phyloP scores from a whole-genome alignment of 2,797 vertebrate genomes.

The Spea hammondii region DNA sequence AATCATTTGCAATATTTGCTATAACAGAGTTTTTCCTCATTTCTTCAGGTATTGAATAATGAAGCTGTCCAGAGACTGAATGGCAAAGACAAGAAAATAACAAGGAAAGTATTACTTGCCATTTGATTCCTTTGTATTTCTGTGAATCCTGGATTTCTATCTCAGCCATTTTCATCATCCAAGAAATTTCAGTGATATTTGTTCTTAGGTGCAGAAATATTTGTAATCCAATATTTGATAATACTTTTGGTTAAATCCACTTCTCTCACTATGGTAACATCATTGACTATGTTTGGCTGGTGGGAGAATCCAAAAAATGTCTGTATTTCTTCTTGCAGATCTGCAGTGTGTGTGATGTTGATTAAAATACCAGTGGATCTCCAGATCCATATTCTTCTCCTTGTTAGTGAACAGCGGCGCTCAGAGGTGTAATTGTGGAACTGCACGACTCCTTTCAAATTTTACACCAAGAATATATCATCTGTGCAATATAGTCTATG shows the following conservation, averaged over 20 bases:
- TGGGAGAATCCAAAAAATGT: conserved; percentile 34
- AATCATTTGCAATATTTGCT: conserved; percentile 46
- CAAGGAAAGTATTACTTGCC: conserved; percentile 38
- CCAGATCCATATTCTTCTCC: conserved; percentile 9
- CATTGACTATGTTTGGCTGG: background rate
- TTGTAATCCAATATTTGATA: background rate
- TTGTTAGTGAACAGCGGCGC: conserved; percentile 38
- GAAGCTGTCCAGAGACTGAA: conserved; percentile 60
- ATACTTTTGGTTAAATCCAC: background rate
- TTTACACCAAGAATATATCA: background rate
- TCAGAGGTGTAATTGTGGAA: conserved; percentile 19
- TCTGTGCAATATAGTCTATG: too few relatives aligned
- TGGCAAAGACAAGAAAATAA: conserved; percentile 62
- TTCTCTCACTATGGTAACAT: background rate
- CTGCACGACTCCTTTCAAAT: background rate
- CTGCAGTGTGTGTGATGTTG: conserved; percentile 22
- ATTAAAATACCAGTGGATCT: conserved; percentile 15
- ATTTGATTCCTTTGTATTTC: conserved; percentile 19
- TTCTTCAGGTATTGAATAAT: conserved; percentile 49
- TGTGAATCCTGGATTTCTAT: conserved; percentile 19
- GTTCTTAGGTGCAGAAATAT: background rate
- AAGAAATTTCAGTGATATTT: too few relatives aligned
- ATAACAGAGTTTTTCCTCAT: conserved; percentile 37
- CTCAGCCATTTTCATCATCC: background rate
- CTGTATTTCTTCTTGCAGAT: background rate